Base-by-base conservation (phyloP, 2,113 vertebrate species). In the Amblyornis subalaris region DNA sequence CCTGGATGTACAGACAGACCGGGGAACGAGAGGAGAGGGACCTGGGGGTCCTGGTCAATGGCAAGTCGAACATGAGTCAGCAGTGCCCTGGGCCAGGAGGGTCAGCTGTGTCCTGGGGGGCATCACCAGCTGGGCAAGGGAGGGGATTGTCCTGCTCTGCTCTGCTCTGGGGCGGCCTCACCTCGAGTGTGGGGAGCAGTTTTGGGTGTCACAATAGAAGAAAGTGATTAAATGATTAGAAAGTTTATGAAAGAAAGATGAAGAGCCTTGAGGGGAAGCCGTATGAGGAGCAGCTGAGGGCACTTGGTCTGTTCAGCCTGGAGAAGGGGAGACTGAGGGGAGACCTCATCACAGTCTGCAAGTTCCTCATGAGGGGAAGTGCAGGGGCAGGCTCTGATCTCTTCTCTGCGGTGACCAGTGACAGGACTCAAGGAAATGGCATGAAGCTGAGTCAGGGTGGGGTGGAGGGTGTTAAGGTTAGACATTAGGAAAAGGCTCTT, bases 81-180 rank as follows among this genome's bases (percentile, higher is more conserved):
- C 28, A 60, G 40, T 69, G 61, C 14, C 70, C 38, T 53, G 77
- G 20, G 28, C 40, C 47, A 47, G 70, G 11, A 82, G 19, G 2
- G 53, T 4, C 60, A 74, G 0, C 0, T 0, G 0, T 67, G 13
- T 40, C 45, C 23, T 66, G 45, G 3, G 14, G 16, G 0, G 1
- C 38, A 67, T 25, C 61, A 47, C 4, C 51, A 66, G 20, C 23
- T 0, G 0, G 20, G 29, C 20, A 23, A 40, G 28, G 38, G 38
- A 40, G n/a, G 16, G 10, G 28, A 53, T 60, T 81, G 38, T 60
- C 10, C 45, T 0, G 0, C 36, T n/a, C 36, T 73, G 19, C n/a
- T 53, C 69, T 88, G 60, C 4, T 0, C 23, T 60, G 60, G 6
- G 4, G 19, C 1, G 0, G 28, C 53, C 33, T 60, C 38, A 21